phyloP scores from a whole-genome alignment of 1,140 invertebrate genomes.

The Drosophila suzukii region DNA sequence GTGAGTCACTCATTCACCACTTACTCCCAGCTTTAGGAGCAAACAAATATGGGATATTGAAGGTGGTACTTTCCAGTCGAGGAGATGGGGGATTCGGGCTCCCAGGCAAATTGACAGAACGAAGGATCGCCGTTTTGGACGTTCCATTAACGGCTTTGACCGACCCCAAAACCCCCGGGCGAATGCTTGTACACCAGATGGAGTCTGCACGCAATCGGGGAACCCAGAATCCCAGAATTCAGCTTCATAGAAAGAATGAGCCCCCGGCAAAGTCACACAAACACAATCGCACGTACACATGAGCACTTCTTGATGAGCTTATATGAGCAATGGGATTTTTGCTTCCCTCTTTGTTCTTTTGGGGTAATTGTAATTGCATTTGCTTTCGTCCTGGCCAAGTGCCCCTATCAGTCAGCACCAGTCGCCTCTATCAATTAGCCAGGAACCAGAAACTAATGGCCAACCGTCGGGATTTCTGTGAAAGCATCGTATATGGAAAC shows the following conservation, averaged over 20 bases:
- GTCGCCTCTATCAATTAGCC: conserved; percentile 33
- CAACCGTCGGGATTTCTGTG: conserved; percentile 9
- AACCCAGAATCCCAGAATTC: neutral
- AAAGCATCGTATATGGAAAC: neutral
- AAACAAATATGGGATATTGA: conserved; percentile 12
- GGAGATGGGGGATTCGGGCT: neutral
- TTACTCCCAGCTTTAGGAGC: conserved; percentile 9
- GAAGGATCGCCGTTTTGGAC: conserved; percentile 20
- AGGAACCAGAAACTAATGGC: conserved; percentile 8
- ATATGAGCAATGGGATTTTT: conserved; percentile 53
- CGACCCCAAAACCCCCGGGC: conserved; percentile 16
- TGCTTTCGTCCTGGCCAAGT: conserved; percentile 41
- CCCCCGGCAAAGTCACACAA: neutral
- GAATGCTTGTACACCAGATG: conserved; percentile 40
- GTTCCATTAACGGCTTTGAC: conserved; percentile 41
- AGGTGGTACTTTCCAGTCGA: conserved; percentile 13
- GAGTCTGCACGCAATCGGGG: conserved; percentile 32
- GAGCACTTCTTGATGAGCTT: conserved; percentile 59
- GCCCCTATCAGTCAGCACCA: conserved; percentile 21
- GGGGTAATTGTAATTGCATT: conserved; percentile 71
- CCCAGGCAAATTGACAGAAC: conserved; percentile 26
- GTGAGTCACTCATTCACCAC: conserved; percentile 32
- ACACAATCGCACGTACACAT: conserved; percentile 24
- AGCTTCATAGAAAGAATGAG: neutral
- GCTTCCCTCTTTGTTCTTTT: conserved; percentile 55